These are phyloP conservation scores for Poeciliopsis gracilis DNA, from an alignment of 2,797 vertebrate species.

Conservation along the genomic window DNA sequence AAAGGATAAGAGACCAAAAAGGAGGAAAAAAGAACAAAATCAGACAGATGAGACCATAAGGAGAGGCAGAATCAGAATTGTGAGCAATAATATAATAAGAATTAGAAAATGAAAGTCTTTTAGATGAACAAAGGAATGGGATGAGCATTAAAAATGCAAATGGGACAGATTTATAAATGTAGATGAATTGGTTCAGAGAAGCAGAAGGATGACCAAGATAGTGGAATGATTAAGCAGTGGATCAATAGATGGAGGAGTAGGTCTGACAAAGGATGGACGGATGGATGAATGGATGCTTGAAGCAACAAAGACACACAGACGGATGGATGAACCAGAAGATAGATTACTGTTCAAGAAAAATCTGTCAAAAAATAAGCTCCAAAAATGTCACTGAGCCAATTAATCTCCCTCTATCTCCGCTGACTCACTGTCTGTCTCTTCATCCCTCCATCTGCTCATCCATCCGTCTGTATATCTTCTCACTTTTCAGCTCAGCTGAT, in stretches of 20 bases:
- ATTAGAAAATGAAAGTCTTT: background rate
- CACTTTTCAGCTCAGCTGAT: conserved; percentile 6
- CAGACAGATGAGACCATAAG: background rate
- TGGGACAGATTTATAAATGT: background rate
- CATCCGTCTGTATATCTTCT: background rate
- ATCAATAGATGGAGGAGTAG: conserved; percentile 25
- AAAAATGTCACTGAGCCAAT: conserved; percentile 16
- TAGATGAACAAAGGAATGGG: background rate
- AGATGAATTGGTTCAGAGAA: conserved; percentile 13
- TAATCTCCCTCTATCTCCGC: background rate
- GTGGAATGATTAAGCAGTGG: conserved; percentile 8
- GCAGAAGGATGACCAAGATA: background rate
- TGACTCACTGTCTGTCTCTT: conserved; percentile 16
- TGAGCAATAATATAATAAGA: background rate
- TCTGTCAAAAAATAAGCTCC: conserved; percentile 16
- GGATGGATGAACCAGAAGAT: background rate
- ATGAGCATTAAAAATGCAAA: background rate
- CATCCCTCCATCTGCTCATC: conserved; percentile 15
- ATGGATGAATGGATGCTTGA: background rate
- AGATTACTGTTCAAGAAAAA: conserved; percentile 16
- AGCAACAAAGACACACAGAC: conserved; percentile 10
- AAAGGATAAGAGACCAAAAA: conserved; percentile 20
- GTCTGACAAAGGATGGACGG: conserved; percentile 16
- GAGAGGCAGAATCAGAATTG: background rate
- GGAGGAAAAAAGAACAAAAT: conserved; percentile 6